Percentiles rank a stretch among this genome's conserved stretches.
These are phyloP conservation scores for Agrotis clavis DNA, from an alignment of 2,888 invertebrate species.

Conservation along the genomic window DNA sequence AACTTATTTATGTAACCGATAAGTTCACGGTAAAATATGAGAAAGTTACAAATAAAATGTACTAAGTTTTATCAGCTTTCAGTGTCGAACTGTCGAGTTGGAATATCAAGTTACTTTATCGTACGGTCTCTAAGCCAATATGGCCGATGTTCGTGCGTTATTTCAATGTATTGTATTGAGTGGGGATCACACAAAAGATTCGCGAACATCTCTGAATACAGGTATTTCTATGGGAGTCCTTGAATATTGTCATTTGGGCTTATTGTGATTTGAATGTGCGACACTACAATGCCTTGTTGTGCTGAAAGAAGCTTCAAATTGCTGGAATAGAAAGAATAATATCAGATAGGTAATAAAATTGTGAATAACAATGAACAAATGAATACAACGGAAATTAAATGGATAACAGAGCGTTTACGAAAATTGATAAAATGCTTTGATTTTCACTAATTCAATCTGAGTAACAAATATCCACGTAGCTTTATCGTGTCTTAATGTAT, in stretches of 20 bases:
- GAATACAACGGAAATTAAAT: not conserved
- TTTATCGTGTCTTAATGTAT: too few species aligned
- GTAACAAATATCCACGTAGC: too few species aligned
- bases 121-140: constrained; percentile 14
- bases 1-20: constrained; percentile 76
- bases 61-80: constrained; percentile 59
- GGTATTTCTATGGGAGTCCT: constrained; percentile 75
- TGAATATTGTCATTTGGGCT: constrained; percentile 72
- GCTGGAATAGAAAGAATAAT: constrained; percentile 36
- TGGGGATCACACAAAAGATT: constrained; percentile 72
- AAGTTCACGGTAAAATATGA: constrained; percentile 68
- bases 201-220: constrained; percentile 68
- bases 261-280: constrained; percentile 69
- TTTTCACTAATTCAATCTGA: too few species aligned
- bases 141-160: constrained; percentile 11
- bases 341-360: constrained; percentile 1
- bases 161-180: constrained; percentile 25
- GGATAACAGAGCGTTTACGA: not conserved
- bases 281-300: constrained; percentile 61
- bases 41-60: constrained; percentile 66
- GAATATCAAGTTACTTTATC: constrained; percentile 56
- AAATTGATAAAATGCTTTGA: too few species aligned
- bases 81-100: constrained; percentile 47
- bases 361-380: not conserved
- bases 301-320: constrained; percentile 69